Conservation (phyloP, 2,888 invertebrate species). For the Exephanes ischioxanthus region DNA sequence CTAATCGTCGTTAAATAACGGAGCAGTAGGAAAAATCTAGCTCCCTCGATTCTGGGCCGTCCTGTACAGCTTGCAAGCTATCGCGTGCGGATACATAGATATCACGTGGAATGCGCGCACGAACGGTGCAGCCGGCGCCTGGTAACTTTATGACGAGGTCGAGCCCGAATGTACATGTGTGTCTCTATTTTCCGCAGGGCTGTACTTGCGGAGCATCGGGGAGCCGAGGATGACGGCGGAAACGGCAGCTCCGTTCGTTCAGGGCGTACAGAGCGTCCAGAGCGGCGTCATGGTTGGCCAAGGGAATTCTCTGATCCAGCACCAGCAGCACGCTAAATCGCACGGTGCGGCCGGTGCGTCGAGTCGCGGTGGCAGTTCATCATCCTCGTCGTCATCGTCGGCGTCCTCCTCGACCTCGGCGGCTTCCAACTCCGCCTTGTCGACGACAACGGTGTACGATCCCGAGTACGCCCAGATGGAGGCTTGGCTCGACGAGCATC, state of each 20-base stretch:
- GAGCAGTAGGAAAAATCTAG: not conserved
- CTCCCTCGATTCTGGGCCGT: slow-evolving; percentile 20
- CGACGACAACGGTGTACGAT: slow-evolving; percentile 88
- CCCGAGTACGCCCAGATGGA: slow-evolving; percentile 96
- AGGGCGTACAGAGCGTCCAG: slow-evolving; percentile 88
- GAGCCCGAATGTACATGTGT: not conserved
- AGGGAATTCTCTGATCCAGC: slow-evolving; percentile 73
- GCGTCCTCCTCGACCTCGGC: slow-evolving; percentile 57
- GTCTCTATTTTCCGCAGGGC: slow-evolving; percentile 87
- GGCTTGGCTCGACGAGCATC: slow-evolving; percentile 98
- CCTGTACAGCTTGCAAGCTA: slow-evolving; percentile 36
- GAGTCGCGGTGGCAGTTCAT: slow-evolving; percentile 78
- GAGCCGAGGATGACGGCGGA: slow-evolving; percentile 90
- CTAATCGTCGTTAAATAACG: not conserved
- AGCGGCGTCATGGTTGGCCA: slow-evolving; percentile 79
- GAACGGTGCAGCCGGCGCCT: slow-evolving; percentile 36
- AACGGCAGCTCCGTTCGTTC: slow-evolving; percentile 89
- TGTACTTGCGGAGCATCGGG: slow-evolving; percentile 94
- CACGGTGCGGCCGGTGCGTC: slow-evolving; percentile 41
- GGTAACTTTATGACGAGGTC: slow-evolving; percentile 28
- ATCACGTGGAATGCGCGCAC: slow-evolving; percentile 46
- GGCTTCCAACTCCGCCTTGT: slow-evolving; percentile 75
- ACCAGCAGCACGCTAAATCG: slow-evolving; percentile 78
- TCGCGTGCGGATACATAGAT: slow-evolving; percentile 45
- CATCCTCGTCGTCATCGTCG: slow-evolving; percentile 42